Evolutionary conservation across 2,888 invertebrate species (phyloP), one percentile per base, ranked within the genome.

Genomic region (Leptinotarsa tumamoca): DNA sequence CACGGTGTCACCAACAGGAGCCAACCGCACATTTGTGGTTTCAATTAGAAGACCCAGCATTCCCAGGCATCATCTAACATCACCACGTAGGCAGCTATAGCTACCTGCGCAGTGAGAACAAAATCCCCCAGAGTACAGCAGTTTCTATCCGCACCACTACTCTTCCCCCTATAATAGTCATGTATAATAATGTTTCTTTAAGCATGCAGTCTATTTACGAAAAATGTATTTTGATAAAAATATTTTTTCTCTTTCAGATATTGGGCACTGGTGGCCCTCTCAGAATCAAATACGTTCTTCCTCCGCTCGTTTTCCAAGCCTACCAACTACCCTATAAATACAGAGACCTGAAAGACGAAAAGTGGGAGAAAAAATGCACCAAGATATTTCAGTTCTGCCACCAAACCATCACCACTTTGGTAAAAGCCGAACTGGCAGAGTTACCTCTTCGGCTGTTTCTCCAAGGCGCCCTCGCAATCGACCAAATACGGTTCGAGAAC

Each of bases 371-470:
- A 89, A 99, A 99, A 87, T 97, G 98, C 84, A 95, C 96, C 87
- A 99, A 98, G 89, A 98, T 99, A 81, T 97, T 99, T 90, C 97
- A 98, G 89, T 99, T 98, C 88, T 98, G 98, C 86, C 98, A 98
- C 87, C 95, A 96, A 84, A 98, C 98, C 0, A 97, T 99, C 84
- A 95, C 94, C 33, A 96, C 96, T 75, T 90, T 99, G 70, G 96
- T 98, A 71, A 98, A 99, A 88, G 98, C 97, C 0, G 99, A 99
- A 86, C 90, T 97, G 66, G 95, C 98, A 0, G 99, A 99, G 86
- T 88, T 99, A 73, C 97, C 99, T 0, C 90, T 99, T 58, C 92
- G 99, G 79, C 89, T 99, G 71, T 99, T 98, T 89, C 92, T 99
- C 3, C 98, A 99, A 89, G 99, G 98, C 3, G 98, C 98, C 0